Percentiles rank a stretch among this genome's conserved stretches.
phyloP scores from a whole-genome alignment of 2,797 vertebrate genomes.

The Rhyacichthys aspro region DNA sequence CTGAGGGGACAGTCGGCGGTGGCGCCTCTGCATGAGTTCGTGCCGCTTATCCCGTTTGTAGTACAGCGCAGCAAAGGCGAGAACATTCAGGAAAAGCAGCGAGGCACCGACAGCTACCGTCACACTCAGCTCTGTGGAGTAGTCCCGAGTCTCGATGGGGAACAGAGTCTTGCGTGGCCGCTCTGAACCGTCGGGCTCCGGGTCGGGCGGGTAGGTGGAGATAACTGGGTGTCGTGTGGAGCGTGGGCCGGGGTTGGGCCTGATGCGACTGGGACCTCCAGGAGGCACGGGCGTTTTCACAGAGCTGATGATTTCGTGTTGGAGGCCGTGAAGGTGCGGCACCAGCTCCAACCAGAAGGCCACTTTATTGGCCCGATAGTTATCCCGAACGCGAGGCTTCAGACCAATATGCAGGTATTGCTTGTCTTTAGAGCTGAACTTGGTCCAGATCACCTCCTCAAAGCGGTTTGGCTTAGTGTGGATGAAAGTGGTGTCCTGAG shows the following conservation, averaged over 20 bases:
- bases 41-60: conserved; percentile 93
- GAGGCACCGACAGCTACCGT: conserved; percentile 93
- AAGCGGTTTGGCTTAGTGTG: conserved; percentile 97
- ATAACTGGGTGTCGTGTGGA: conserved; percentile 70
- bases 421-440: conserved; percentile 96
- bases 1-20: conserved; percentile 81
- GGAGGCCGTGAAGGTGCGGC: conserved; percentile 89
- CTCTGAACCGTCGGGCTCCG: conserved; percentile 74
- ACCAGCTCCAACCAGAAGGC: conserved; percentile 97
- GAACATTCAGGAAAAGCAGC: conserved; percentile 91
- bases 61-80: conserved; percentile 93
- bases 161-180: conserved; percentile 79
- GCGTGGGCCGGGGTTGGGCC: conserved; percentile 52
- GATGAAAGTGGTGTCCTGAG: conserved; percentile 97
- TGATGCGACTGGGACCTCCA: conserved; percentile 57
- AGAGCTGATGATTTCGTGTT: conserved; percentile 77
- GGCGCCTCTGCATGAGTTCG: conserved; percentile 87
- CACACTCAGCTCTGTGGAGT: conserved; percentile 93
- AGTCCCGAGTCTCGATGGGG: conserved; percentile 86
- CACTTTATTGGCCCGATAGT: conserved; percentile 96
- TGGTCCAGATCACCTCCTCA: conserved; percentile 95
- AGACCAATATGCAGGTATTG: conserved; percentile 95
- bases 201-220: conserved; percentile 80
- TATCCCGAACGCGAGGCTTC: conserved; percentile 91
- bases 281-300: conserved; percentile 83